Evolutionary conservation across 2,113 vertebrate genomes (phyloP), one percentile per base, ranked within the genome.

Genomic region (Cygnus buccinator): DNA sequence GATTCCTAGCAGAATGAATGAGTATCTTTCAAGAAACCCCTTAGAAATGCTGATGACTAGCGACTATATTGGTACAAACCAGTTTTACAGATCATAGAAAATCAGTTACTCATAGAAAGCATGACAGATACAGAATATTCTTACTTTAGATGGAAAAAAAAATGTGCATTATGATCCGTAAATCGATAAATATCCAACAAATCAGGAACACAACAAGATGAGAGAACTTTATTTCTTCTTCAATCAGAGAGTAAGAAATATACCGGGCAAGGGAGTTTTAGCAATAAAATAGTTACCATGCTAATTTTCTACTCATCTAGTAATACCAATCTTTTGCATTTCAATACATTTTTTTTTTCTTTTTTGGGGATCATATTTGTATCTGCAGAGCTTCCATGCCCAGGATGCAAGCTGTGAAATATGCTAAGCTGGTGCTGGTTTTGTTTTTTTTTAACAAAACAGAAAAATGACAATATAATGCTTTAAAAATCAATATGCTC

Each of bases 181-280:
- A 96, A 98, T 98, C 96, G 11, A 98, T 98, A 97, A 95, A 96
- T 87, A 96, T 75, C 96, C 93, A 95, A 96, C 95, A 98, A 97
- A 98, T 97, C 97, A 97, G 95, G 92, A 95, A 89, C 74, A 96
- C 93, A 97, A 98, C 96, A 97, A 97, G 97, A 97, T 25, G 83
- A 96, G 94, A 97, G 92, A 97, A 94, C 93, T 95, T 97, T 95
- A 96, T 97, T 98, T 97, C 85, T 94, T 92, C 96, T 90, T 97
- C 91, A 95, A 61, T 97, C 97, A 97, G 35, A 75, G 66, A 86
- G 77, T 57, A 90, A 95, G 82, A 97, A 89, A 90, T 84, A 74
- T 7, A 78, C 20, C 3, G 4, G 79, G 83, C 67, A 50, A 93
- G 76, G 79, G 70, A 79, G 79, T 77, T 95, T 61, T 71, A 89